Evolutionary conservation across 1,140 invertebrate species (phyloP).

Genomic region (Drosophila punjabiensis): DNA sequence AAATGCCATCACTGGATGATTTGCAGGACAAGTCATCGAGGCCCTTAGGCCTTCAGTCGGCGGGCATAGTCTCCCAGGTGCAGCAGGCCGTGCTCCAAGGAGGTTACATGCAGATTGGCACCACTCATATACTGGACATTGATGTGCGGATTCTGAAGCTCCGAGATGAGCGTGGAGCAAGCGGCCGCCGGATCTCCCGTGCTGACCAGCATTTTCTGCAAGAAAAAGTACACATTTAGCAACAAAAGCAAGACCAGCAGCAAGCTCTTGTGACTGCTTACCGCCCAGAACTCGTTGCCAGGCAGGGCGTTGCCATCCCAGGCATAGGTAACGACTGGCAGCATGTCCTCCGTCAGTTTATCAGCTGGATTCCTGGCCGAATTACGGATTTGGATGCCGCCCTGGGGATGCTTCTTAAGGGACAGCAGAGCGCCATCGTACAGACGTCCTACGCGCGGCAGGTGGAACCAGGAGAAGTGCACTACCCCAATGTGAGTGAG

Average conservation of each 20-base stretch:
- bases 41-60: neutral
- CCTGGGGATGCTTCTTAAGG: conserved; percentile 45
- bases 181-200: conserved; percentile 88
- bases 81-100: conserved; percentile 85
- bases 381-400: conserved; percentile 62
- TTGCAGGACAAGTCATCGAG: too few relatives aligned
- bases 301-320: conserved; percentile 90
- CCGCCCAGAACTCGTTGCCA: conserved; percentile 88
- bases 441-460: conserved; percentile 32
- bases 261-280: conserved; percentile 1
- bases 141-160: conserved; percentile 87
- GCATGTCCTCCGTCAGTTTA: conserved; percentile 73
- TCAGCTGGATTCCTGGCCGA: conserved; percentile 65
- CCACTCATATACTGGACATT: conserved; percentile 85
- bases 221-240: neutral
- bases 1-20: neutral
- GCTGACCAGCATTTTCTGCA: conserved; percentile 17
- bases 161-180: conserved; percentile 87
- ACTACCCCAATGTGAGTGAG: conserved; percentile 70
- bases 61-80: conserved; percentile 86
- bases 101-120: conserved; percentile 86
- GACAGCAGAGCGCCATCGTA: conserved; percentile 52
- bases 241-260: neutral
- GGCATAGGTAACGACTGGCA: conserved; percentile 88
- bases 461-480: conserved; percentile 80